Evolutionary conservation across 2,888 invertebrate genomes (phyloP).

Genomic region (Gryllus longicercus): DNA sequence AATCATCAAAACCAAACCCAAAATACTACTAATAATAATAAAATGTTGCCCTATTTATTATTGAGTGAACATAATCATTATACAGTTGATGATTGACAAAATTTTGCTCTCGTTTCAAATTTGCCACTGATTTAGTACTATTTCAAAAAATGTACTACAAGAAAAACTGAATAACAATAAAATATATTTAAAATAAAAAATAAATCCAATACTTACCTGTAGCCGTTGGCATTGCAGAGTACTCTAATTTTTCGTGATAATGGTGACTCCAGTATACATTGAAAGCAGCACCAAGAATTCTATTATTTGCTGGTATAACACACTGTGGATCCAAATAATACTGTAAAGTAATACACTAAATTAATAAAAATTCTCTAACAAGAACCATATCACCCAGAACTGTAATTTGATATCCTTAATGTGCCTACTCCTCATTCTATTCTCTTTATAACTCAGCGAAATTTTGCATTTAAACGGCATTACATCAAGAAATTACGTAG

Average conservation of each 20-base stretch:
- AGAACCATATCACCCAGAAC: not conserved
- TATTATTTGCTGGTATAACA: not conserved
- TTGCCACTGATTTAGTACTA: no score
- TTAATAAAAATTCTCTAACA: not conserved
- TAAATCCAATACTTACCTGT: conserved; percentile 50
- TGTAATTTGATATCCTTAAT: no score
- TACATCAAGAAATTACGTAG: no score
- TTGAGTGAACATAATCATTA: no score
- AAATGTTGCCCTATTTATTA: no score
- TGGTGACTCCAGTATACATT: conserved; percentile 48
- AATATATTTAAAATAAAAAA: conserved; percentile 17
- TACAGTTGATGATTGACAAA: not conserved
- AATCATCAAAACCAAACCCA: no score
- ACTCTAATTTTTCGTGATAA: conserved; percentile 45
- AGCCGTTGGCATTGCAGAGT: conserved; percentile 65
- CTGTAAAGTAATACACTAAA: not conserved
- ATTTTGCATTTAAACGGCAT: no score
- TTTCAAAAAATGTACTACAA: no score
- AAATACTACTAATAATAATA: no score
- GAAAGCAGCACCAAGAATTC: conserved; percentile 34
- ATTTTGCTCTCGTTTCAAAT: not conserved
- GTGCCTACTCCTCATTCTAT: no score
- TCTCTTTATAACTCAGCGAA: no score
- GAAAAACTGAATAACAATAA: no score
- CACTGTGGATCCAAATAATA: conserved; percentile 8